These are phyloP conservation scores for Paralichthys olivaceus DNA, from an alignment of 2,113 vertebrate genomes.

Conservation along the genomic window DNA sequence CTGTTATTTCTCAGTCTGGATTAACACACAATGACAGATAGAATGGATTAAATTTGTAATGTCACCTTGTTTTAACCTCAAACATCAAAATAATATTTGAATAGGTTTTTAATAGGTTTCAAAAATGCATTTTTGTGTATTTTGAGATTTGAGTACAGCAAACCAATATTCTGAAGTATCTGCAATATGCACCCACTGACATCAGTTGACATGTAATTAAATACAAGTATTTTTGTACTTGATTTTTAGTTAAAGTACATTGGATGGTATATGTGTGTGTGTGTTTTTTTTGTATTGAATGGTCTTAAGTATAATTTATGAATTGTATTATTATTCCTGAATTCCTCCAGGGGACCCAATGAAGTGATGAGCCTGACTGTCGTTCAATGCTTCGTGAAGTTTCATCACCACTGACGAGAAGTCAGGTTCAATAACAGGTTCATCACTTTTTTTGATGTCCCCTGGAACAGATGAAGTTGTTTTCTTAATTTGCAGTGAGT, in stretches of 20 bases:
- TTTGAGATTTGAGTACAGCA: slow-evolving; percentile 1
- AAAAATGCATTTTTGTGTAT: slow-evolving; percentile 21
- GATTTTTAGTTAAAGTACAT: slow-evolving; percentile 68
- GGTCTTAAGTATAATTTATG: no score
- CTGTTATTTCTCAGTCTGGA: slow-evolving; percentile 16
- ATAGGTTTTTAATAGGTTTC: slow-evolving; percentile 22
- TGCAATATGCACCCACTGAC: not conserved
- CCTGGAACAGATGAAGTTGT: no score
- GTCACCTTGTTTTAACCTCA: not conserved
- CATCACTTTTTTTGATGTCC: no score
- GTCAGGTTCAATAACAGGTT: no score
- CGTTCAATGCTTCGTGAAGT: no score
- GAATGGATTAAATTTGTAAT: slow-evolving; percentile 4
- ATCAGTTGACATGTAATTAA: not conserved
- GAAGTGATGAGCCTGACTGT: no score
- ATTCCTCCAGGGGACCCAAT: no score
- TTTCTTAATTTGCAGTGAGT: no score
- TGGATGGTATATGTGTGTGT: slow-evolving; percentile 16
- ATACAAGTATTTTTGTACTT: slow-evolving; percentile 64
- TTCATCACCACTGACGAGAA: no score
- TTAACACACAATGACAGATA: slow-evolving; percentile 13
- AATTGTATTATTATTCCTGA: no score
- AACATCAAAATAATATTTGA: slow-evolving; percentile 13
- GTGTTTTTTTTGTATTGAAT: no score
- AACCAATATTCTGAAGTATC: not conserved